Evolutionary conservation across 37 sponge, comb jelly and placozoan species (phyloP), one percentile per base, ranked within the genome.

Genomic region (Petrosia ficiformis): DNA sequence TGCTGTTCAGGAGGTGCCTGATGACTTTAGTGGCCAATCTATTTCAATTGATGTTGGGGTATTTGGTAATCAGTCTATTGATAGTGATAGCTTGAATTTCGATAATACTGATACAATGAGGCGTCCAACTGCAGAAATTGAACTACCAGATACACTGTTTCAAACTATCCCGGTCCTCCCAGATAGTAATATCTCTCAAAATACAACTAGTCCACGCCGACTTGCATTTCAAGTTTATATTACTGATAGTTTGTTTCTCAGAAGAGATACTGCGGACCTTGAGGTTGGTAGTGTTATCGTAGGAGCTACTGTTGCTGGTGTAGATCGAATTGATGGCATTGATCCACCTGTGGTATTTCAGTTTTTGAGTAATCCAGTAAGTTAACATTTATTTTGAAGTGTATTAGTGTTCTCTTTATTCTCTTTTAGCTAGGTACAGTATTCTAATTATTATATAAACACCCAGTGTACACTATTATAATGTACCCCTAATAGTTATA

Each of bases 1-100:
- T 2, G 54, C 60, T 36, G 79, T 78, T 3, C 79, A 56, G 8
- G 71, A 79, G 29, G 59, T 78, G 2, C 37, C 70, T 38, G 70
- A 34, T 10, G 2, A 21, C 3, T 78, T 78, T 48, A 25, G 10
- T 26, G 77, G 77, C 34, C 68, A 65, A 16, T 38, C 54, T 48
- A 48, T 48, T 19, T 48, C 54, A n/a, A n/a, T n/a, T n/a, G n/a
- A n/a, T n/a, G n/a, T n/a, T n/a, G n/a, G n/a, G n/a, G n/a, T 10
- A n/a, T 75, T 75, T 31, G 41, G 63, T 29, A 64, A 10, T 3
- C 4, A 11, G 6, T 26, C 34, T 59, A 63, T 31, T 32, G 37
- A 75, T 26, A 16, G 42, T 6, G 58, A 60, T 63, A 37, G 37
- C 25, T 39, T 76, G 14, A 43, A 76, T 5, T n/a, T 38, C 8